Base-by-base conservation (phyloP, 2,888 invertebrate genomes). In the Oxycera nigricornis region DNA sequence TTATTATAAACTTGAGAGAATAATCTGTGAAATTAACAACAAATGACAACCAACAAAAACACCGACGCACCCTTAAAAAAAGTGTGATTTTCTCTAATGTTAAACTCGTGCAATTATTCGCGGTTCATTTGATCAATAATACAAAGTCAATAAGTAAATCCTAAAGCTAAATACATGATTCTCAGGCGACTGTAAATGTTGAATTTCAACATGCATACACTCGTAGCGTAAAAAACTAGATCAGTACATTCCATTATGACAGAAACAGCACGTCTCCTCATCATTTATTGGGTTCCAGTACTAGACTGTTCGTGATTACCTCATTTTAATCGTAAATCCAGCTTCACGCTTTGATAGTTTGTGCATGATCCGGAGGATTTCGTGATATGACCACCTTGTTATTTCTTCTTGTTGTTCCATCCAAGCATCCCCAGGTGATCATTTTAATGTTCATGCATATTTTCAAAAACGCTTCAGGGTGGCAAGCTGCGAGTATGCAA, bases 351-450 rank as follows among this genome's bases (percentile, higher is more conserved):
- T 55, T 55, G 55, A 50, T 68, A 26, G 17, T 50, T 30, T 20
- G 28, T 55, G 17, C 55, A 52, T 52, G 35, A 70, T 52, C 68
- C 17, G n/a, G 46, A 52, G 55, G 35, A 70, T 55, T 70, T 70
- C 70, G 70, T 70, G 70, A 70, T 70, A 70, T 70, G 52, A 70
- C 70, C 55, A 70, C 70, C 70, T 70, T 35, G 70, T 70, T 70
- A 52, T 52, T 50, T 46, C 50, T 50, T 35, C 62, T 62, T 22
- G 30, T 65, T 39, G n/a, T 41, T 11, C 65, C 30, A 65, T 3
- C 30, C 65, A 55, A 4, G 41, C 65, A 65, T 65, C 65, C 65
- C 65, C 65, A 24, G 65, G 65, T 65, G 65, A 65, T 65, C 65
- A 39, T 39, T 39, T 65, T 41, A 39, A 65, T 65, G 41, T 22